Conservation (phyloP, 2,797 vertebrate genomes). For the Rhyacichthys aspro region DNA sequence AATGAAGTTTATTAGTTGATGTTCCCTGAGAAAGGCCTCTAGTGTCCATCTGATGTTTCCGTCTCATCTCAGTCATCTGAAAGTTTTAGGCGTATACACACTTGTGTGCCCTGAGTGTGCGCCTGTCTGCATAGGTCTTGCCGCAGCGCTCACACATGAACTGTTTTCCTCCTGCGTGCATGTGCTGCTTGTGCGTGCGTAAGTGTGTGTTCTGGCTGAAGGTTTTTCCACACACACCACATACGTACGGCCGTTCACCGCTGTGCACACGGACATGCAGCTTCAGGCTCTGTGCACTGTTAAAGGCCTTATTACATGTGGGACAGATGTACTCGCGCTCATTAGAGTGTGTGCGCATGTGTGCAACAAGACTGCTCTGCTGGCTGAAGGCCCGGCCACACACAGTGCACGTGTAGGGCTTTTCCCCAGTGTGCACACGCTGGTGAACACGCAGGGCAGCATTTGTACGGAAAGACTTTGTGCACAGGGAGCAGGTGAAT, state of each 20-base stretch:
- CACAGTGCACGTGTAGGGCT: slow-evolving; percentile 74
- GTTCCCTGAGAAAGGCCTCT: neutral
- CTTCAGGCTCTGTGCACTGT: slow-evolving; percentile 81
- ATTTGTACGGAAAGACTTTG: slow-evolving; percentile 76
- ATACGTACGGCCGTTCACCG: slow-evolving; percentile 79
- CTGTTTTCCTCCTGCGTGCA: slow-evolving; percentile 81
- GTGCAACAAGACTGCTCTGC: slow-evolving; percentile 79
- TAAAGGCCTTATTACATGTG: slow-evolving; percentile 79
- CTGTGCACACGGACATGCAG: slow-evolving; percentile 79
- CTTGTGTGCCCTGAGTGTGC: slow-evolving; percentile 81
- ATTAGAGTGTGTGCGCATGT: slow-evolving; percentile 75
- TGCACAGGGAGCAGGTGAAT: slow-evolving; percentile 74
- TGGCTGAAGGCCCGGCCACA: slow-evolving; percentile 82
- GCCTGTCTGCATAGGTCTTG: slow-evolving; percentile 79
- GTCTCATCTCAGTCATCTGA: neutral
- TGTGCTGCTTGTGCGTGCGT: slow-evolving; percentile 72
- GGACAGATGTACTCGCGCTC: slow-evolving; percentile 73
- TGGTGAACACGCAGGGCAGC: slow-evolving; percentile 81
- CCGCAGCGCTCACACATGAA: slow-evolving; percentile 83
- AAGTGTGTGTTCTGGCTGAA: slow-evolving; percentile 79
- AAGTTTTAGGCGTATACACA: slow-evolving; percentile 73
- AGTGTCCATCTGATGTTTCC: neutral
- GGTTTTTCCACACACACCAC: slow-evolving; percentile 72
- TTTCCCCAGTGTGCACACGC: slow-evolving; percentile 81
- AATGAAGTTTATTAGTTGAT: too few species aligned